Conservation (phyloP, 2,113 vertebrate genomes). For the Propithecus coquereli region DNA sequence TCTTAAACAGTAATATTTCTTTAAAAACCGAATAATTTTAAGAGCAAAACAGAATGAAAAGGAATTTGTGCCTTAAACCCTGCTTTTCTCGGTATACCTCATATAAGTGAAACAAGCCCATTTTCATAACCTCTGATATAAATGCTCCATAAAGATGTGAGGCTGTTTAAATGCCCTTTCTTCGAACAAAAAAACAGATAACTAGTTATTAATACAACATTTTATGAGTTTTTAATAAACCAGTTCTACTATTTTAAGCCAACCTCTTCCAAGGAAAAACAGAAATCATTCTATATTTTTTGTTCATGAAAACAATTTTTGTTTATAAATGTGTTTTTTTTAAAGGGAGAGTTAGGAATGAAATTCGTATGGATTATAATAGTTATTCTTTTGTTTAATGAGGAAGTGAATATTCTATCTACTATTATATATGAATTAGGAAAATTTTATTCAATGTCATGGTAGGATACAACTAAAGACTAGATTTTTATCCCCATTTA, state of each 20-base stretch:
- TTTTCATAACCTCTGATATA: background rate
- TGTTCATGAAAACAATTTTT: conserved; percentile 59
- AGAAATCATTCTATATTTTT: background rate
- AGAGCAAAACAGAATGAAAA: conserved; percentile 31
- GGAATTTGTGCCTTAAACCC: background rate
- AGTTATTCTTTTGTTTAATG: background rate
- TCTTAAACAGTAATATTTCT: conserved; percentile 45
- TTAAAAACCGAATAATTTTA: conserved; percentile 51
- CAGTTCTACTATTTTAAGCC: conserved; percentile 31
- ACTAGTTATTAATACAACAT: background rate
- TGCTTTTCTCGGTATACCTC: background rate
- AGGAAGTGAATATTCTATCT: conserved; percentile 38
- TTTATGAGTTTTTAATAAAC: conserved; percentile 10
- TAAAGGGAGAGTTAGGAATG: conserved; percentile 48
- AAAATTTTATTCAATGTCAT: background rate
- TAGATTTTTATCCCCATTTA: background rate
- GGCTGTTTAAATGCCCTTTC: background rate
- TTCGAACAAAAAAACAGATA: background rate
- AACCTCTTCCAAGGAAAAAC: background rate
- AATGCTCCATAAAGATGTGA: background rate
- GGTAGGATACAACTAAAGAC: background rate
- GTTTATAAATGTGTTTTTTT: background rate
- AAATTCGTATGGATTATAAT: conserved; percentile 21
- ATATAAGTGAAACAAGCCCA: background rate
- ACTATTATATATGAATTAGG: background rate